A percentile compares a stretch with the other conserved stretches of the same genome.
These are phyloP conservation scores for Platanista minor DNA, from an alignment of 2,113 vertebrate species.

Conservation along the genomic window DNA sequence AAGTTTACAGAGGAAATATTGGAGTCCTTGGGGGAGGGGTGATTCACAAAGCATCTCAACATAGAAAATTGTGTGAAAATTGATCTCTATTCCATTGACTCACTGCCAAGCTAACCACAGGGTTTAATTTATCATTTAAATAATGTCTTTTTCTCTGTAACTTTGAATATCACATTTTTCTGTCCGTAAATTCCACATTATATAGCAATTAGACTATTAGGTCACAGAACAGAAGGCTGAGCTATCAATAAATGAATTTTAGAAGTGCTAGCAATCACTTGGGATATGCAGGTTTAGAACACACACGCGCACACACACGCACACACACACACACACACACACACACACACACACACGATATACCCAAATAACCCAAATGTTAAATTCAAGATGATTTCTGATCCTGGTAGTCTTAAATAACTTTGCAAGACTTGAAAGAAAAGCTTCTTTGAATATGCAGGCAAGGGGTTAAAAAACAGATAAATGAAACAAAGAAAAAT, in stretches of 20 bases:
- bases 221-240: neutral
- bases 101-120: neutral
- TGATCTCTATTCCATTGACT: neutral
- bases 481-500: neutral
- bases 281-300: neutral
- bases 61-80: neutral
- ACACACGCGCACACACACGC: neutral
- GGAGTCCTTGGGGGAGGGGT: neutral
- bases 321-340: too few relatives aligned
- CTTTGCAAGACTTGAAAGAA: neutral
- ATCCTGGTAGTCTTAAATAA: neutral
- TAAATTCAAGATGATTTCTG: neutral
- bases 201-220: neutral
- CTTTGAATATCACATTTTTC: slow-evolving; percentile 1
- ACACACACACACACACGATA: neutral
- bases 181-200: neutral
- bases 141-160: neutral
- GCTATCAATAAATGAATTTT: neutral
- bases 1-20: neutral
- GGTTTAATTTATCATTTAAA: neutral
- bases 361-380: neutral
- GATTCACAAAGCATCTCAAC: neutral
- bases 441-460: neutral
- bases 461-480: neutral
- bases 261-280: neutral